phyloP scores from a whole-genome alignment of 2,888 invertebrate species.

The Sarcophaga caerulescens region DNA sequence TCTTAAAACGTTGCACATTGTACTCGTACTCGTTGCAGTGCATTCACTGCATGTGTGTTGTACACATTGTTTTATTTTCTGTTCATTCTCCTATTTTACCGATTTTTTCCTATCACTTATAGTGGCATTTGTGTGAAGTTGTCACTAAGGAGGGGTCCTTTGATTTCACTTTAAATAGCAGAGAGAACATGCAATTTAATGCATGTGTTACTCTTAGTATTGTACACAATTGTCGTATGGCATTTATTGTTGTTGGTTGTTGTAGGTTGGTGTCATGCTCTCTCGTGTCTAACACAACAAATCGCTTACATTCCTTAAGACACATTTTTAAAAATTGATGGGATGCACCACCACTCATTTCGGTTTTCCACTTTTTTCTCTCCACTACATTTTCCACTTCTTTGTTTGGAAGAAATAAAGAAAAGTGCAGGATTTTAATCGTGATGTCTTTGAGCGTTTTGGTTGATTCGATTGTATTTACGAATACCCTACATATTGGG shows the following conservation, averaged over 20 bases:
- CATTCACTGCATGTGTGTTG: not conserved
- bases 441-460: constrained; percentile 72
- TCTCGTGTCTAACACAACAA: constrained; percentile 75
- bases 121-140: constrained; percentile 7
- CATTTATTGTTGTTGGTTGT: constrained; percentile 27
- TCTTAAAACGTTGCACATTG: constrained; percentile 49
- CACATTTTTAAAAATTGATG: constrained; percentile 77
- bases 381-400: not conserved
- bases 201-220: constrained; percentile 55
- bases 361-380: not conserved
- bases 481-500: not conserved
- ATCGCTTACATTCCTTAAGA: constrained; percentile 75
- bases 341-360: constrained; percentile 70
- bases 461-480: constrained; percentile 70
- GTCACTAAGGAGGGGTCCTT: constrained; percentile 72
- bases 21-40: not conserved
- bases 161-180: constrained; percentile 51
- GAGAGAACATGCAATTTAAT: constrained; percentile 57
- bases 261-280: constrained; percentile 65
- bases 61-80: not conserved
- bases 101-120: not conserved
- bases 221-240: constrained; percentile 1
- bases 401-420: constrained; percentile 22
- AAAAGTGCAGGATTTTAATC: constrained; percentile 12
- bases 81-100: not conserved